These are phyloP conservation scores for Sipha maydis DNA, from an alignment of 2,888 invertebrate genomes.

Conservation along the genomic window DNA sequence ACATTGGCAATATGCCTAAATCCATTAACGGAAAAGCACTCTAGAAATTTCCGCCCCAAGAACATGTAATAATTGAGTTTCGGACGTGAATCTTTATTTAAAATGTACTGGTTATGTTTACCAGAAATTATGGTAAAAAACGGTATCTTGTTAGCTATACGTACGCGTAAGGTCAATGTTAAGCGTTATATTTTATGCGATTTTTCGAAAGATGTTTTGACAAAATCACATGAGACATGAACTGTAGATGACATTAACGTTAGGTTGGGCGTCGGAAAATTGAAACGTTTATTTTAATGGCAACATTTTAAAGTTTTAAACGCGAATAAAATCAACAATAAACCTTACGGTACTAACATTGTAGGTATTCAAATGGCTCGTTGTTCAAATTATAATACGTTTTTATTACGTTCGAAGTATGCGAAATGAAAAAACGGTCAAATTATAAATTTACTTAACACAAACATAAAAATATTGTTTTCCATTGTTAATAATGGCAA, in stretches of 20 bases:
- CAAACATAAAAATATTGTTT: too few relatives aligned
- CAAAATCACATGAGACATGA: background rate
- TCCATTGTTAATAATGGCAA: too few relatives aligned
- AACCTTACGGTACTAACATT: too few relatives aligned
- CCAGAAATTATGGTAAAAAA: background rate
- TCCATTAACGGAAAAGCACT: slow-evolving; percentile 50
- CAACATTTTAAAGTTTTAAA: too few relatives aligned
- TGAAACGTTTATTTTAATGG: background rate
- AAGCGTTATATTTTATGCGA: background rate
- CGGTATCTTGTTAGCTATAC: background rate
- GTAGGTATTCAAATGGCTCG: too few relatives aligned
- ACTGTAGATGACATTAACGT: background rate
- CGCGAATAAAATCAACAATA: too few relatives aligned
- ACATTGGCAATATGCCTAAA: slow-evolving; percentile 38
- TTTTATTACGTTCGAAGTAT: too few relatives aligned
- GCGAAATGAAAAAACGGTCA: too few relatives aligned
- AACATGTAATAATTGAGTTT: slow-evolving; percentile 24
- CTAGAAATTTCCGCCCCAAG: slow-evolving; percentile 25
- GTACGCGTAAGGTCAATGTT: background rate
- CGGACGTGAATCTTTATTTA: slow-evolving; percentile 58
- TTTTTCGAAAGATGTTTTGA: background rate
- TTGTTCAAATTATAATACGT: too few relatives aligned
- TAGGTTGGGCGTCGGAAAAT: background rate
- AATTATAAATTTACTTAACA: too few relatives aligned
- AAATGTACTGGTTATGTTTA: slow-evolving; percentile 68